Percentiles rank a stretch among this genome's conserved stretches.
Evolutionary conservation across 2,113 vertebrate genomes (phyloP).

Genomic region (Chloebia gouldiae): DNA sequence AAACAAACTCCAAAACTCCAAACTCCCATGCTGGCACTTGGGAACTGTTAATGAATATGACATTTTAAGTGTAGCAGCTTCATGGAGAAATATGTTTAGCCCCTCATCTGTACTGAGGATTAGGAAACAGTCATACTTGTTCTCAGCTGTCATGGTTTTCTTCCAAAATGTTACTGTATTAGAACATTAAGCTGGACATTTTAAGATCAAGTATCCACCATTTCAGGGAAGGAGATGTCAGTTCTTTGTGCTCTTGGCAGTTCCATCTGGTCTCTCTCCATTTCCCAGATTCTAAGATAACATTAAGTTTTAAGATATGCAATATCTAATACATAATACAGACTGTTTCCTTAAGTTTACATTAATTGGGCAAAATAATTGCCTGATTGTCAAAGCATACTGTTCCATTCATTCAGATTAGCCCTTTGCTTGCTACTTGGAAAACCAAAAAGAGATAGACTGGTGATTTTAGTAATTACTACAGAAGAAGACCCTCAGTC

Average conservation of each 20-base stretch:
- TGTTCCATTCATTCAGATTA: neutral
- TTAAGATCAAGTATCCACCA: neutral
- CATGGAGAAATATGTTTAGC: neutral
- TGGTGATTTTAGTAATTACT: neutral
- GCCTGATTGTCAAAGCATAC: neutral
- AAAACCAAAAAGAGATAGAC: neutral
- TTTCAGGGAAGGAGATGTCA: neutral
- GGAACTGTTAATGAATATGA: neutral
- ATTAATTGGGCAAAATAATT: neutral
- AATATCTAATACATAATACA: rapidly evolving
- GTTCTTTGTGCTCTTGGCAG: neutral
- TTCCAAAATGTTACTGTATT: neutral
- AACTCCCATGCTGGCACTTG: neutral
- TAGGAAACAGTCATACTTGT: neutral
- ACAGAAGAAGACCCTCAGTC: neutral
- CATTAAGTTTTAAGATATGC: neutral
- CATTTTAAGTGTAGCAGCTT: neutral
- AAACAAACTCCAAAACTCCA: neutral
- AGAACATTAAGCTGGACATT: neutral
- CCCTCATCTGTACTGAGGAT: neutral
- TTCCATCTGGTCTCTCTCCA: neutral
- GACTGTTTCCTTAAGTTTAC: neutral
- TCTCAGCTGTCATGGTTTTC: neutral
- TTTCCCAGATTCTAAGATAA: neutral
- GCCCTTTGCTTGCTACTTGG: neutral